Evolutionary conservation across 2,113 vertebrate species (phyloP).

Genomic region (Paramormyrops kingsleyae): DNA sequence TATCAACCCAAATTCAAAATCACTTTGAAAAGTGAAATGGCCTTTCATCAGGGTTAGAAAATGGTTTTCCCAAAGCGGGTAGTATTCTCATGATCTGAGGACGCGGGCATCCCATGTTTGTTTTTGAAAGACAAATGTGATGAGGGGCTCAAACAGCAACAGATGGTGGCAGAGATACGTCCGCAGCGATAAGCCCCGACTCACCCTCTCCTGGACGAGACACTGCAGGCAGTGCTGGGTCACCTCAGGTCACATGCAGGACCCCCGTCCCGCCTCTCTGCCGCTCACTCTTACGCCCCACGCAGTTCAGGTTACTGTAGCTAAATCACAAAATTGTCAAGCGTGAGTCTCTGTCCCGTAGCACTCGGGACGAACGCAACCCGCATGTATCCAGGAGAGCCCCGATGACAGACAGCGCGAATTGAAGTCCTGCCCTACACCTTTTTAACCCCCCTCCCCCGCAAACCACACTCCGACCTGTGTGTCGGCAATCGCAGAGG

Average conservation of each 20-base stretch:
- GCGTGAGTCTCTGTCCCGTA: neutral
- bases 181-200: neutral
- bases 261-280: neutral
- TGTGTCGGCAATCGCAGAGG: neutral
- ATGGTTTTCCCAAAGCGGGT: neutral
- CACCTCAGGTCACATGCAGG: neutral
- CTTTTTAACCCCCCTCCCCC: conserved; percentile 32
- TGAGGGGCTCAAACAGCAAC: neutral
- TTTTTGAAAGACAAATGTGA: neutral
- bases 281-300: neutral
- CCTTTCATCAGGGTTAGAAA: neutral
- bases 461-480: neutral
- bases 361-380: conserved; percentile 25
- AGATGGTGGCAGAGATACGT: neutral
- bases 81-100: neutral
- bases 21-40: neutral
- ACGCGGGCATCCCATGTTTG: neutral
- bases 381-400: conserved; percentile 29
- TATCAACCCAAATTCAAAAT: neutral
- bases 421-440: conserved; percentile 28
- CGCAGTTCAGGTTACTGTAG: neutral
- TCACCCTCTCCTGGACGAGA: neutral
- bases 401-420: conserved; percentile 43
- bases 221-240: neutral
- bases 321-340: neutral